phyloP scores from a whole-genome alignment of 1,140 invertebrate genomes.

The Anastatus disparis region DNA sequence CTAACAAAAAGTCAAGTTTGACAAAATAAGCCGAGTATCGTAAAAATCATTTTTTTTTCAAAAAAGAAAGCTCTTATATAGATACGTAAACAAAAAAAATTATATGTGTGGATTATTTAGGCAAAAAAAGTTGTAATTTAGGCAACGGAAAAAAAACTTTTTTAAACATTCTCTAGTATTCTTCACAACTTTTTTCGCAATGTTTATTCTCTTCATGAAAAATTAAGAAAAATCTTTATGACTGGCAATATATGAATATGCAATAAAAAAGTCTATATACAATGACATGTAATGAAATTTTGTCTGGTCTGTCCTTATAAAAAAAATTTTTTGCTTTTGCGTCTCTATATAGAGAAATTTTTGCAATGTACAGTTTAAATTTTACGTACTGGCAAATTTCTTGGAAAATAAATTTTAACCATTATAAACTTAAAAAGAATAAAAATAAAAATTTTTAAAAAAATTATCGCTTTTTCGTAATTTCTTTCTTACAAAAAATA shows the following conservation, averaged over 20 bases:
- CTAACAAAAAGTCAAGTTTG: not conserved
- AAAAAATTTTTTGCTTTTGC: conserved; percentile 24
- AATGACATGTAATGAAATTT: conserved; percentile 10
- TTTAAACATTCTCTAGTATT: conserved; percentile 20
- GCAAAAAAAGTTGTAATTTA: not conserved
- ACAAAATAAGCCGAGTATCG: conserved; percentile 14
- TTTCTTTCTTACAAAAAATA: not conserved
- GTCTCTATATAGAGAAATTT: not conserved
- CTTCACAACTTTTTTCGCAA: conserved; percentile 17
- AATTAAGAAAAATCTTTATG: conserved; percentile 14
- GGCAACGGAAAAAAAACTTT: conserved; percentile 5
- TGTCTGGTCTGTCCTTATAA: not conserved
- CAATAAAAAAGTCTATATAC: conserved; percentile 12
- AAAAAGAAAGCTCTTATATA: not conserved
- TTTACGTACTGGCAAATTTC: conserved; percentile 28
- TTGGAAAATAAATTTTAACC: not conserved
- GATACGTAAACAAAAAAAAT: not conserved
- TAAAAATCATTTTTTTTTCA: not conserved
- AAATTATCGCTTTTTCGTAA: conserved; percentile 10
- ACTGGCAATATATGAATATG: conserved; percentile 20
- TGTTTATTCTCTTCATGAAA: conserved; percentile 21
- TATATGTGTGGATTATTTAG: conserved; percentile 10
- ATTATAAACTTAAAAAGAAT: not conserved
- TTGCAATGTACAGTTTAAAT: conserved; percentile 24
- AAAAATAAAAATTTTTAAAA: conserved; percentile 8